phyloP scores from a whole-genome alignment of 1,140 invertebrate species.

The Trichonephila clavata region DNA sequence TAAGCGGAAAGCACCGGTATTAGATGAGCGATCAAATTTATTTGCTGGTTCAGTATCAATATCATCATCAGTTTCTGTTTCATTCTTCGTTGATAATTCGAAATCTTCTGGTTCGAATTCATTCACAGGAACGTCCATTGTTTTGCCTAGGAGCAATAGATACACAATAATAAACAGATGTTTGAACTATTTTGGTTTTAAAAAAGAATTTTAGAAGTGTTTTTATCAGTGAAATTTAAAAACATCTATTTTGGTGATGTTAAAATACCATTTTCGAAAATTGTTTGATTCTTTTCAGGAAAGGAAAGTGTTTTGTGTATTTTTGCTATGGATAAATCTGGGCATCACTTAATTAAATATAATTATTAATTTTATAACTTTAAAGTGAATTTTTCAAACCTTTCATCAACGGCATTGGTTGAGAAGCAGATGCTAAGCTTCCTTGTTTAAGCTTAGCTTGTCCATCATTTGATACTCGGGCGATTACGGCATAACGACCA shows the following conservation, averaged over 20 bases:
- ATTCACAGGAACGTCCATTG: background rate
- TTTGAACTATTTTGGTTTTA: background rate
- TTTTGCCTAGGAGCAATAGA: background rate
- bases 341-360: too few species aligned
- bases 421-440: slow-evolving; percentile 48
- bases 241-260: too few species aligned
- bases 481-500: slow-evolving; percentile 77
- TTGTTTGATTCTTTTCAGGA: too few species aligned
- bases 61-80: slow-evolving; percentile 9
- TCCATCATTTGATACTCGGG: slow-evolving; percentile 73
- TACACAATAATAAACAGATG: background rate
- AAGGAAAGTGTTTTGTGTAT: too few species aligned
- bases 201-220: too few species aligned
- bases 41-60: background rate
- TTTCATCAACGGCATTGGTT: slow-evolving; percentile 54
- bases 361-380: too few species aligned
- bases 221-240: too few species aligned
- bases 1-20: slow-evolving; percentile 70
- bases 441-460: slow-evolving; percentile 64
- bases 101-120: slow-evolving; percentile 57
- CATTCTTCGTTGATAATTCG: slow-evolving; percentile 24
- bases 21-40: slow-evolving; percentile 63
- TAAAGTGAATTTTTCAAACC: background rate
- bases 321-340: too few species aligned
- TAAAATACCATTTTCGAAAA: too few species aligned